Conservation (phyloP, 2,888 invertebrate species). For the Tribolium freemani region DNA sequence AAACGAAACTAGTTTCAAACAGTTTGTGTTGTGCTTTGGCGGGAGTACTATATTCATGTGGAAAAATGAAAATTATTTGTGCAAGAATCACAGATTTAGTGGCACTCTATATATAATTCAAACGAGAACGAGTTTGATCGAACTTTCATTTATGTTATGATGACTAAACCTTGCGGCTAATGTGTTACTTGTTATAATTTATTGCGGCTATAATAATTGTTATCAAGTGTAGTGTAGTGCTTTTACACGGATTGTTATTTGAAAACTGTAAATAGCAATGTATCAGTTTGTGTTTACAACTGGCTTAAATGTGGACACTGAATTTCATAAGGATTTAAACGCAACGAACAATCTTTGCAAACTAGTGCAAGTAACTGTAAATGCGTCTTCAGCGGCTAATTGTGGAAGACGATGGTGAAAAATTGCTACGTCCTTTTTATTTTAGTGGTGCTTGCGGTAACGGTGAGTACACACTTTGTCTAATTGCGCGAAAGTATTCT, state of each 20-base stretch:
- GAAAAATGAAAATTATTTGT: conserved; percentile 1
- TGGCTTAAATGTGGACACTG: conserved; percentile 8
- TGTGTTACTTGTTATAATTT: conserved; percentile 20
- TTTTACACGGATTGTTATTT: conserved; percentile 10
- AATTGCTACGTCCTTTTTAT: conserved; percentile 7
- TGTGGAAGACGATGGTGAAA: conserved; percentile 31
- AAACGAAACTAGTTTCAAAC: conserved; percentile 25
- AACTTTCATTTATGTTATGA: background rate
- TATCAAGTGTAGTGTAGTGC: conserved; percentile 14
- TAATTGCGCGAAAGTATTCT: conserved; percentile 6
- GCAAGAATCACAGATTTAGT: background rate
- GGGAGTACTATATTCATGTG: conserved; percentile 5
- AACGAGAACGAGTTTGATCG: conserved; percentile 4
- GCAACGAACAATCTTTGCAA: conserved; percentile 26
- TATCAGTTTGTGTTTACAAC: conserved; percentile 17
- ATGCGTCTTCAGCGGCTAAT: conserved; percentile 21
- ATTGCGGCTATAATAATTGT: background rate
- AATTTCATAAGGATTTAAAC: conserved; percentile 12
- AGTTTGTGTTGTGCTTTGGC: conserved; percentile 23
- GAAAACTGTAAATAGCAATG: conserved; percentile 19
- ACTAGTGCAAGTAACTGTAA: conserved; percentile 41
- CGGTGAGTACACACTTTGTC: conserved; percentile 24
- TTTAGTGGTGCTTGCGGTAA: conserved; percentile 8
- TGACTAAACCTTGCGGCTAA: background rate
- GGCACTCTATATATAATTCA: background rate